A percentile compares a stretch with the other conserved stretches of the same genome.
Evolutionary conservation across 1,140 invertebrate genomes (phyloP).

Genomic region (Anoplolepis gracilipes): DNA sequence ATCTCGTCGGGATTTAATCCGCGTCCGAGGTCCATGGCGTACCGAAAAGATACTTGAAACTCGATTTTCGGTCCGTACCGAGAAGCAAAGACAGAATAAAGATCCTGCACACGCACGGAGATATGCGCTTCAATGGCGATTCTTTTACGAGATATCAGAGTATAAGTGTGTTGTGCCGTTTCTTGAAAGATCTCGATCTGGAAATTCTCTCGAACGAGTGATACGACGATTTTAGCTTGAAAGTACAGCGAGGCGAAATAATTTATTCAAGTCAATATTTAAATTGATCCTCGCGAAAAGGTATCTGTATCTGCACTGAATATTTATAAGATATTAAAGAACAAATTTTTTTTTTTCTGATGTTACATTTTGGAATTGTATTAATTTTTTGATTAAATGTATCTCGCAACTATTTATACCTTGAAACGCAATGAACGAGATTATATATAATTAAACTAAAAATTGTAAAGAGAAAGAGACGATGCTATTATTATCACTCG

Average conservation of each 20-base stretch:
- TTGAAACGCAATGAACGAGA: neutral
- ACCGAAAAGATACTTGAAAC: constrained; percentile 57
- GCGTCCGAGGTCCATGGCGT: constrained; percentile 15
- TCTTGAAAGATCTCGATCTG: constrained; percentile 22
- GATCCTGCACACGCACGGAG: neutral
- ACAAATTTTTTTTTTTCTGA: neutral
- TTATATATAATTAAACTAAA: neutral
- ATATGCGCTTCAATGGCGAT: constrained; percentile 29
- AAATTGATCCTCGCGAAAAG: neutral
- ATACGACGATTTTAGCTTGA: neutral
- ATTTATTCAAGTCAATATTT: constrained; percentile 18
- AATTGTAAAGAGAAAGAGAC: neutral
- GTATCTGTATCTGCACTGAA: neutral
- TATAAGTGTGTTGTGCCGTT: neutral
- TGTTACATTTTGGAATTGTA: neutral
- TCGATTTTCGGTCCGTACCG: constrained; percentile 51
- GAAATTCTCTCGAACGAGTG: constrained; percentile 10
- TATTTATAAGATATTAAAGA: constrained; percentile 20
- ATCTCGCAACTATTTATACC: neutral
- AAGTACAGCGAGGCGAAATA: neutral
- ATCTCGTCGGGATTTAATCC: constrained; percentile 64
- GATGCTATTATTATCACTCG: too few relatives aligned
- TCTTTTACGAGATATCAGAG: constrained; percentile 37
- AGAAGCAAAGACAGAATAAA: constrained; percentile 49
- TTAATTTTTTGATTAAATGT: neutral